phyloP scores from a whole-genome alignment of 2,888 invertebrate species.

The Pristionchus fissidentatus region DNA sequence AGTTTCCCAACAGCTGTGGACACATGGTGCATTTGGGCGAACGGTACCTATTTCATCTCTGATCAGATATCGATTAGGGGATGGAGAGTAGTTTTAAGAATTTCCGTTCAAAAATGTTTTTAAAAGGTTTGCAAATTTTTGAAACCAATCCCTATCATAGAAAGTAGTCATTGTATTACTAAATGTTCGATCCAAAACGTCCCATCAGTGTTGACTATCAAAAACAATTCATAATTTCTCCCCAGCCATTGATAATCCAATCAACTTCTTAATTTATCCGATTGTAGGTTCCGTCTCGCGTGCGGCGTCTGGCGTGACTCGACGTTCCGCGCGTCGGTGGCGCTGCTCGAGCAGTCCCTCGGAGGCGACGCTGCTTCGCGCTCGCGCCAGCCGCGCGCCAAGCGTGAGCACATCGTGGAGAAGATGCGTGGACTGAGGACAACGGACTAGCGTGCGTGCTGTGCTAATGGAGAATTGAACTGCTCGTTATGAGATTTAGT shows the following conservation, averaged over 20 bases:
- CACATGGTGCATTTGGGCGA: too few species aligned
- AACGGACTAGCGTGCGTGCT: not conserved
- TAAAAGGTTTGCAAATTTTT: too few species aligned
- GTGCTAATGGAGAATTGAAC: not conserved
- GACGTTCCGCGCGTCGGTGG: constrained; percentile 19
- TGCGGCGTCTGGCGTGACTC: constrained; percentile 25
- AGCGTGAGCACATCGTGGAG: not conserved
- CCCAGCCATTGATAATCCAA: not conserved
- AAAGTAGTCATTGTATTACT: too few species aligned
- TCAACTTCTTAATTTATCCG: not conserved
- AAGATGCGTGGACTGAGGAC: constrained; percentile 17
- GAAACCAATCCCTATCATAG: too few species aligned
- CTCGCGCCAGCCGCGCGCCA: not conserved
- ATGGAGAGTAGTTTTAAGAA: too few species aligned
- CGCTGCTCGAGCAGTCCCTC: constrained; percentile 17
- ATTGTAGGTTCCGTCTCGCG: constrained; percentile 37
- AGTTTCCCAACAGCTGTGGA: too few species aligned
- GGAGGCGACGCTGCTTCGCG: not conserved
- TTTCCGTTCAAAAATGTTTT: too few species aligned
- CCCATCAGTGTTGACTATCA: too few species aligned
- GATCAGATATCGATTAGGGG: too few species aligned
- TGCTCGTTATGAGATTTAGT: too few species aligned
- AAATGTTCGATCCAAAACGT: too few species aligned
- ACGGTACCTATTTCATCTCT: too few species aligned
- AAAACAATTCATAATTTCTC: not conserved